Conservation (phyloP, 1,140 invertebrate species). For the Drosophila melanica region DNA sequence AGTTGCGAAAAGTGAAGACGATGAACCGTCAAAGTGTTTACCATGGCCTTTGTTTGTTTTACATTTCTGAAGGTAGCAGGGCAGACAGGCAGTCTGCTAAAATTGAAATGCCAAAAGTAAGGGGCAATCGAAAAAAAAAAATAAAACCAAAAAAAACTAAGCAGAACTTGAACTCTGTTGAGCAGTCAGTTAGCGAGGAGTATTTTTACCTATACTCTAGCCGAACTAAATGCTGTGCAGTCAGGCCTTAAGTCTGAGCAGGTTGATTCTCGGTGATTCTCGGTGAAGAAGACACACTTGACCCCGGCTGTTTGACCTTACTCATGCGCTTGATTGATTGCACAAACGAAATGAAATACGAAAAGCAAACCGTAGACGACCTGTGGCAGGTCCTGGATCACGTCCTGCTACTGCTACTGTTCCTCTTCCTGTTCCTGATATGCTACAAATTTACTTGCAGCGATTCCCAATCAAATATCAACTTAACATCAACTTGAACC, state of each 20-base stretch:
- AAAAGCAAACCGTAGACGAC: slow-evolving; percentile 30
- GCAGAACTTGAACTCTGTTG: slow-evolving; percentile 8
- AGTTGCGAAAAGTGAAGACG: slow-evolving; percentile 37
- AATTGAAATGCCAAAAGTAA: slow-evolving; percentile 4
- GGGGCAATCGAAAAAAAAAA: not conserved
- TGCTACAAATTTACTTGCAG: slow-evolving; percentile 38
- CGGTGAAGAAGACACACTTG: slow-evolving; percentile 29
- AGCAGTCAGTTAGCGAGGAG: not conserved
- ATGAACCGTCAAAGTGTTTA: slow-evolving; percentile 15
- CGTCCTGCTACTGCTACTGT: slow-evolving; percentile 1
- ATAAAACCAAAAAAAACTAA: slow-evolving; percentile 7
- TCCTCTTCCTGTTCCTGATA: slow-evolving; percentile 20
- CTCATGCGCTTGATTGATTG: slow-evolving; percentile 66
- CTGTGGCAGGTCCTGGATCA: not conserved
- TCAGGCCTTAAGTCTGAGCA: slow-evolving; percentile 42
- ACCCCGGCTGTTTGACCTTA: slow-evolving; percentile 50
- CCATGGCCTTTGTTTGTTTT: slow-evolving; percentile 32
- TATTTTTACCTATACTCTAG: not conserved
- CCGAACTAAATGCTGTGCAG: slow-evolving; percentile 48
- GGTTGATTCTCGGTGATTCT: slow-evolving; percentile 1
- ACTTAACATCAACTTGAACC: slow-evolving; percentile 37
- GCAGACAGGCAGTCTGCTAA: not conserved
- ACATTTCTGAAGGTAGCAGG: slow-evolving; percentile 12
- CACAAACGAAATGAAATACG: slow-evolving; percentile 56
- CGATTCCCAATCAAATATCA: slow-evolving; percentile 50